phyloP scores from a whole-genome alignment of 2,113 vertebrate genomes.

The Rostratula benghalensis region DNA sequence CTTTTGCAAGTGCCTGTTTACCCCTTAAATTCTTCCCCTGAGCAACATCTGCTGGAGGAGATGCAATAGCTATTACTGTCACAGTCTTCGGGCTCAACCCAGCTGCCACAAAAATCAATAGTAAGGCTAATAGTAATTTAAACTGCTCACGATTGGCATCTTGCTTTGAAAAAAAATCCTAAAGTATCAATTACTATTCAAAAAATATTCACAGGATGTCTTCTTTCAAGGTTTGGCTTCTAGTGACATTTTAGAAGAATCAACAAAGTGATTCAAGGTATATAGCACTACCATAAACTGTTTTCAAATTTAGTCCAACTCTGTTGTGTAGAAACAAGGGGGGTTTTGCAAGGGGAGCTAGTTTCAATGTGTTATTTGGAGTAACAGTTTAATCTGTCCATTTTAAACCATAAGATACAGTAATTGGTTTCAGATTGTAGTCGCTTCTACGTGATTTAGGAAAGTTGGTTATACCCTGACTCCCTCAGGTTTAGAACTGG shows the following conservation, averaged over 20 bases:
- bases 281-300: neutral
- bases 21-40: slow-evolving; percentile 34
- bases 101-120: slow-evolving; percentile 44
- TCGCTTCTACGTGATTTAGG: neutral
- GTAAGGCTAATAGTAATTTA: neutral
- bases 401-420: neutral
- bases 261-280: neutral
- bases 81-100: neutral
- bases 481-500: neutral
- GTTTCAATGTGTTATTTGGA: neutral
- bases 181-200: slow-evolving; percentile 33
- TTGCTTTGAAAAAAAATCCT: slow-evolving; percentile 30
- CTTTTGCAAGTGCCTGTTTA: slow-evolving; percentile 12
- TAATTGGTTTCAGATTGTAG: neutral
- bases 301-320: neutral
- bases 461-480: neutral
- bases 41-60: slow-evolving; percentile 32
- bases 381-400: neutral
- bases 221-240: slow-evolving; percentile 5
- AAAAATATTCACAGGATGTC: slow-evolving; percentile 7
- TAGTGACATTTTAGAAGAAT: neutral
- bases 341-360: neutral
- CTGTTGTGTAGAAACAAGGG: neutral
- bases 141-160: slow-evolving; percentile 20
- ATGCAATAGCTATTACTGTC: neutral